These are phyloP conservation scores for Chinchilla lanigera DNA, from an alignment of 2,113 vertebrate species.

Conservation along the genomic window DNA sequence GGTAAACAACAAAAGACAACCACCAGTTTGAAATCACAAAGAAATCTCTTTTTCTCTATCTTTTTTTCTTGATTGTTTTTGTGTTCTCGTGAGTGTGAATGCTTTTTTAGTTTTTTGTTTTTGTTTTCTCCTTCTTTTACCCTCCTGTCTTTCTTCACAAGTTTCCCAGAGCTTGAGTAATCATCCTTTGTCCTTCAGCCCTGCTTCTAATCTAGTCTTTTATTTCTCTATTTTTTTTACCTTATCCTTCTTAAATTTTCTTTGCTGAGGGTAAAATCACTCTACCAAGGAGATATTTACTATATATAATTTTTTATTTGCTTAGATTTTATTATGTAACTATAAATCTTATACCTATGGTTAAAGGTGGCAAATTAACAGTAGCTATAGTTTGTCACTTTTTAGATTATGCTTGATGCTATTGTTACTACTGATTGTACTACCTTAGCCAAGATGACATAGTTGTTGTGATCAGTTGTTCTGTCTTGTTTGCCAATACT, in stretches of 20 bases:
- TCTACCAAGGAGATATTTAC: not conserved
- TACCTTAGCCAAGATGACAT: not conserved
- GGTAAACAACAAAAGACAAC: not conserved
- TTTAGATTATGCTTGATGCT: not conserved
- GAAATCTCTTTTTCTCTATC: not conserved
- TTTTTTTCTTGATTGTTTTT: not conserved
- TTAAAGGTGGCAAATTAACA: not conserved
- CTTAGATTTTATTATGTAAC: not conserved
- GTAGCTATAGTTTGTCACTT: not conserved
- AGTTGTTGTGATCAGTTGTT: not conserved
- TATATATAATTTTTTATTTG: not conserved
- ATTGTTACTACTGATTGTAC: not conserved
- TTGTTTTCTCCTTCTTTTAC: not conserved
- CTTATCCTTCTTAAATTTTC: not conserved
- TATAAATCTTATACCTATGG: not conserved
- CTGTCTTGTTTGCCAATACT: not conserved
- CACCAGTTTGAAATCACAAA: not conserved
- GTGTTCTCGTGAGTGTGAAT: not conserved
- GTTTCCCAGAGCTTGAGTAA: not conserved
- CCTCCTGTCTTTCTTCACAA: not conserved
- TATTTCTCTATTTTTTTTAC: not conserved
- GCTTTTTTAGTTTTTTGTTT: not conserved
- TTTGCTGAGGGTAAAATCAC: too few species aligned
- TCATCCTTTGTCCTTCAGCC: not conserved
- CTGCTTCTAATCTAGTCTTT: not conserved